phyloP scores from a whole-genome alignment of 2,797 vertebrate genomes.

The Cossypha caffra region DNA sequence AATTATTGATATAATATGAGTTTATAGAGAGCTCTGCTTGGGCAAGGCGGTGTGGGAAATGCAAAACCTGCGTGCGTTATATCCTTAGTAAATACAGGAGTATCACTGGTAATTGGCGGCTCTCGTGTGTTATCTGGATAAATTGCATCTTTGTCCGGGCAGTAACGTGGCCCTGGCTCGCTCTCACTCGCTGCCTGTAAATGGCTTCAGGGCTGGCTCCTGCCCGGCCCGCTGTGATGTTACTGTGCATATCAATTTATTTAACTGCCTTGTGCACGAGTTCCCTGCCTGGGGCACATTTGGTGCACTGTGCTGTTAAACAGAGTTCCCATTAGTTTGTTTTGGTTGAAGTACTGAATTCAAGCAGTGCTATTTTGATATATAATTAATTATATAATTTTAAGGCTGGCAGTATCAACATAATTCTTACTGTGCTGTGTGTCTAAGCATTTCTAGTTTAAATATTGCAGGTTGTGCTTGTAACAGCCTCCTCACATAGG shows the following conservation, averaged over 20 bases:
- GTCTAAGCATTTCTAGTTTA: neutral
- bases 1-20: fast-evolving
- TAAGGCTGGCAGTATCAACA: neutral
- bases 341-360: fast-evolving
- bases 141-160: fast-evolving
- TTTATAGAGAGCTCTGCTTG: too few species aligned
- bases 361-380: fast-evolving
- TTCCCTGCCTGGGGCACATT: neutral
- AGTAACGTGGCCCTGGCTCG: fast-evolving
- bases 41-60: fast-evolving
- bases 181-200: fast-evolving
- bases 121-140: fast-evolving
- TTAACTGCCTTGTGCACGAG: neutral
- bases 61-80: fast-evolving
- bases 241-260: fast-evolving
- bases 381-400: neutral
- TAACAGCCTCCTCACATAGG: neutral
- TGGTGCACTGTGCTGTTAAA: neutral
- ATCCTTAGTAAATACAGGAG: fast-evolving
- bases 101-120: fast-evolving
- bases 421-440: neutral
- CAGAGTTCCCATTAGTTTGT: fast-evolving
- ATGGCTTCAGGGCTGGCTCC: fast-evolving
- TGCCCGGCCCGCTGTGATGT: fast-evolving
- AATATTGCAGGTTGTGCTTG: neutral